phyloP scores from a whole-genome alignment of 2,888 invertebrate genomes.

The Rhingia campestris region DNA sequence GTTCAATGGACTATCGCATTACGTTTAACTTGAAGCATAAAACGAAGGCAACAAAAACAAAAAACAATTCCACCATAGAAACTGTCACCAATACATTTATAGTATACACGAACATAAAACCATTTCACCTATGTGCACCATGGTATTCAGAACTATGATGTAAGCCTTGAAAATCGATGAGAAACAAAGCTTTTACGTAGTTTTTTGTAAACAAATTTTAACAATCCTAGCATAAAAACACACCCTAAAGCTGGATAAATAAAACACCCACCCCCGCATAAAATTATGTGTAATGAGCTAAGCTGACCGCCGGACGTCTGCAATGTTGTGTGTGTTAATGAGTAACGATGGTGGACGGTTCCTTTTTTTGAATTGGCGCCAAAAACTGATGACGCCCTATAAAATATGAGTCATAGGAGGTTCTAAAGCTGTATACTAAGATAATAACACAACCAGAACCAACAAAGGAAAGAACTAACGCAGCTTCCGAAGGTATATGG shows the following conservation, averaged over 20 bases:
- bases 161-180: slow-evolving; percentile 34
- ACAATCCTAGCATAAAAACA: neutral
- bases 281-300: neutral
- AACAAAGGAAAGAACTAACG: too few relatives aligned
- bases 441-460: too few relatives aligned
- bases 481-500: too few relatives aligned
- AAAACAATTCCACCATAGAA: slow-evolving; percentile 4
- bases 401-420: neutral
- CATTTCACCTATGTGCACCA: neutral
- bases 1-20: slow-evolving; percentile 15
- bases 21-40: neutral
- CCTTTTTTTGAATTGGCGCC: slow-evolving; percentile 2
- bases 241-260: slow-evolving; percentile 6
- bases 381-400: neutral
- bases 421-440: too few relatives aligned
- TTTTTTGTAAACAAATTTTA: neutral
- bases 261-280: neutral
- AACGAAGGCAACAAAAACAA: neutral
- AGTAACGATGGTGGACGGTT: neutral
- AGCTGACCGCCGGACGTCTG: too few relatives aligned
- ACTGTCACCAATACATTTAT: neutral
- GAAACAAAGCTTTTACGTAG: slow-evolving; percentile 15
- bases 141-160: slow-evolving; percentile 5
- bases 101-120: neutral
- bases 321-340: too few relatives aligned